Base-by-base conservation (phyloP, 2,797 vertebrate genomes). In the Balearica regulorum region DNA sequence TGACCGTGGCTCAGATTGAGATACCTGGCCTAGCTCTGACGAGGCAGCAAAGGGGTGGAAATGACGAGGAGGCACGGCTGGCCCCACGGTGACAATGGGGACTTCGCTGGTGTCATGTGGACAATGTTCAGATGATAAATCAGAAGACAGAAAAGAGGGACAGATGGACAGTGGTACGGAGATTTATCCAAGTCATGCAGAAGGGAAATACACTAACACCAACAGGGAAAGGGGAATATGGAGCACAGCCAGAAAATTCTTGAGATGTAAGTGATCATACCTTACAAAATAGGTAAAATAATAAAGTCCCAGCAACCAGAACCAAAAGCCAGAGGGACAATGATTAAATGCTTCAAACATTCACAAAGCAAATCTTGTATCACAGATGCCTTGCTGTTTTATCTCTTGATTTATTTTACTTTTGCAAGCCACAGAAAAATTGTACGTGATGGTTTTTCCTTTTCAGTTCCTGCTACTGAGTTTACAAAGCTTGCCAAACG, bases 391-490 rank as follows among this genome's bases (percentile, higher is more conserved):
- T 87, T 64, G 43, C 64, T 89, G 72, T 33, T 87, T 94, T 91
- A 93, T 92, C 92, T 91, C 70, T 76, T 94, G 96, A 97, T 97
- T 97, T 92, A 97, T 93, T 92, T 81, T 16, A 28, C 65, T 92
- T 86, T 57, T 70, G 76, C 58, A 95, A 95, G 66, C 69, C 93
- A 55, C 72, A 96, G 92, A 96, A 89, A 94, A 94, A 90, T 54
- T 18, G 90, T 91, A 73, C 18, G 15, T 96, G 93, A 97, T 94
- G 87, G 61, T 79, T 97, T 96, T 97, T 94, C 92, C 79, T 92
- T 96, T 85, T 88, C 89, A 35, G 87, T 90, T 96, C 94, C 79
- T 72, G 15, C 82, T 76, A 55, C 75, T 66, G 87, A 85, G 72
- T 51, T 62, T 55, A 48, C 43, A 53, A 60, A 91, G 15, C 94